Evolutionary conservation across 2,797 vertebrate species (phyloP), one percentile per base, ranked within the genome.

Genomic region (Choloepus didactylus): DNA sequence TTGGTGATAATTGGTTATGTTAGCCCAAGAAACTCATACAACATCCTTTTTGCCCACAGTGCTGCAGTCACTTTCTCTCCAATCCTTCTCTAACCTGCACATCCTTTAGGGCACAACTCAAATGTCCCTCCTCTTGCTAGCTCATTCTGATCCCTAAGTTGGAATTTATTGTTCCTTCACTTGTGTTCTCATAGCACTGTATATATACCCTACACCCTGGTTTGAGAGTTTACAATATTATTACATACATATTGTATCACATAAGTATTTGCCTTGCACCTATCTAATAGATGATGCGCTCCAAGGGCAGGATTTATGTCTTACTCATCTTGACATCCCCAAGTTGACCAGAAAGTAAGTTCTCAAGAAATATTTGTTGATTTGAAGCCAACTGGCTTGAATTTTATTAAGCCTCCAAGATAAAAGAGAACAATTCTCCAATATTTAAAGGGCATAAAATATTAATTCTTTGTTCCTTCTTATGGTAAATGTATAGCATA

Each of bases 391-490:
- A 82, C 49, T 92, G 60, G 86, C 51, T 91, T 62, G 86, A 75
- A 91, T 96, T 91, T 90, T 95, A 96, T 95, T 94, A 91, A 95
- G 81, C 66, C 77, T 97, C 85, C 79, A 73, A 75, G 90, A 94
- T 59, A 95, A 91, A 92, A 79, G 41, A 96, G 46, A 96, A 16
- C 62, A 81, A 69, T 93, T 91, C 66, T 82, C 80, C 44, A 76
- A 73, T 94, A 96, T 89, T 93, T 96, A 93, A 96, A 95, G 86
- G 60, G 16, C 70, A 93, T 56, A 60, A 96, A 96, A 94, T 84
- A 93, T 82, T 94, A 97, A 96, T 81, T 82, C 70, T 93, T 76
- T 93, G 41, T 59, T 91, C 72, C 54, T 88, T 84, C 84, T 87
- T 76, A 80, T 49, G 64, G 46, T 80, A 92, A 89, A 94, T 85